These are phyloP conservation scores for Solenopsis invicta DNA, from an alignment of 1,140 invertebrate species.

Conservation along the genomic window DNA sequence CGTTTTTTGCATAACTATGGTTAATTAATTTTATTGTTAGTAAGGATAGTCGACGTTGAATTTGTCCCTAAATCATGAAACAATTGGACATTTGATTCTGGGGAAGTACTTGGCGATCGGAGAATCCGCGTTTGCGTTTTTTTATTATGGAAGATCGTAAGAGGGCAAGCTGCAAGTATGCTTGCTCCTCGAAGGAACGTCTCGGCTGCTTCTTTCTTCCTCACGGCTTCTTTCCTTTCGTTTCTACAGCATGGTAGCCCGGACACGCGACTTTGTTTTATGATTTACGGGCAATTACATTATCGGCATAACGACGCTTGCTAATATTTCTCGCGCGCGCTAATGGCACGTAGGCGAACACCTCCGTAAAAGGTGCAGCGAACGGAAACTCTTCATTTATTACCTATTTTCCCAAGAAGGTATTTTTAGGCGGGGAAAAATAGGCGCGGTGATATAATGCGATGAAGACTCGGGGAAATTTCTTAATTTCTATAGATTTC, in stretches of 20 bases:
- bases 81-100: neutral
- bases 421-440: neutral
- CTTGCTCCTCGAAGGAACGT: neutral
- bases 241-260: slow-evolving; percentile 4
- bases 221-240: neutral
- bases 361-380: slow-evolving; percentile 50
- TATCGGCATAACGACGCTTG: slow-evolving; percentile 69
- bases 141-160: neutral
- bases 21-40: neutral
- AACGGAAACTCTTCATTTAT: slow-evolving; percentile 66
- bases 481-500: slow-evolving; percentile 20
- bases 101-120: neutral
- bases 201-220: slow-evolving; percentile 28
- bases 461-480: neutral
- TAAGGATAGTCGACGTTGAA: neutral
- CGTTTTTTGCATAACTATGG: too few relatives aligned
- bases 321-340: slow-evolving; percentile 65
- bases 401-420: slow-evolving; percentile 44
- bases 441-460: neutral
- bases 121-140: neutral
- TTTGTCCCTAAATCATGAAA: neutral
- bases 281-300: slow-evolving; percentile 74
- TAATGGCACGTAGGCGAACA: slow-evolving; percentile 55
- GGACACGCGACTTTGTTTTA: slow-evolving; percentile 67
- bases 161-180: slow-evolving; percentile 23